These are phyloP conservation scores for Cataglyphis livida DNA, from an alignment of 2,888 invertebrate species.

Conservation along the genomic window DNA sequence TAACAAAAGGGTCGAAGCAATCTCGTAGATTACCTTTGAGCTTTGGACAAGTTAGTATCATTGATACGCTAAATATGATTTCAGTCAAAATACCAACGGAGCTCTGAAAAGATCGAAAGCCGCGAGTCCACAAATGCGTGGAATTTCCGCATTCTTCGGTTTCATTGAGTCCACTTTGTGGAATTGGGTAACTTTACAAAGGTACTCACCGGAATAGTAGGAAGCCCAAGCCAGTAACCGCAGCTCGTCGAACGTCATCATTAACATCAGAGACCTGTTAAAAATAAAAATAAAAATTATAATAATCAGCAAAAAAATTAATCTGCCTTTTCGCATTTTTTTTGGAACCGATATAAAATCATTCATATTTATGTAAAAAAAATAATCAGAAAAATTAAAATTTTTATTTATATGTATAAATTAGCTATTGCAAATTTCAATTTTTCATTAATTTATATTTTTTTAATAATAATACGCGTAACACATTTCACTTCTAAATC, in stretches of 20 bases:
- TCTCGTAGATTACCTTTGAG: background rate
- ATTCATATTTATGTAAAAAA: background rate
- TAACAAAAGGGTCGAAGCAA: background rate
- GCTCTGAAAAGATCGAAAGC: conserved; percentile 3
- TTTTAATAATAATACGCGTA: background rate
- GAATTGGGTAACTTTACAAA: conserved; percentile 37
- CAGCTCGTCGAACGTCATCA: conserved; percentile 99
- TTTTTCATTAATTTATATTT: background rate
- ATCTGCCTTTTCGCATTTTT: background rate
- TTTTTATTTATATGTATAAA: background rate
- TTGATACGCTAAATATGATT: conserved; percentile 6
- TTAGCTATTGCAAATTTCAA: background rate
- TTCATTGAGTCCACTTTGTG: conserved; percentile 13
- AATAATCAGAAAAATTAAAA: background rate
- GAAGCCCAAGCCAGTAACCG: conserved; percentile 99
- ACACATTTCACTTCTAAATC: background rate
- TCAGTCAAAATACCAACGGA: background rate
- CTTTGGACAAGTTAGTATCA: background rate
- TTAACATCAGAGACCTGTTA: conserved; percentile 96
- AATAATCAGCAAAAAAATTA: background rate
- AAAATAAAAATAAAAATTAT: background rate
- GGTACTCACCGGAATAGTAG: conserved; percentile 93
- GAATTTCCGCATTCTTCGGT: conserved; percentile 33
- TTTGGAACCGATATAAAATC: background rate
- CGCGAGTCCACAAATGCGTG: conserved; percentile 6